Percentiles rank a stretch among this genome's conserved stretches.
Conservation (phyloP, 2,797 vertebrate species). For the Myripristis jacobus region DNA sequence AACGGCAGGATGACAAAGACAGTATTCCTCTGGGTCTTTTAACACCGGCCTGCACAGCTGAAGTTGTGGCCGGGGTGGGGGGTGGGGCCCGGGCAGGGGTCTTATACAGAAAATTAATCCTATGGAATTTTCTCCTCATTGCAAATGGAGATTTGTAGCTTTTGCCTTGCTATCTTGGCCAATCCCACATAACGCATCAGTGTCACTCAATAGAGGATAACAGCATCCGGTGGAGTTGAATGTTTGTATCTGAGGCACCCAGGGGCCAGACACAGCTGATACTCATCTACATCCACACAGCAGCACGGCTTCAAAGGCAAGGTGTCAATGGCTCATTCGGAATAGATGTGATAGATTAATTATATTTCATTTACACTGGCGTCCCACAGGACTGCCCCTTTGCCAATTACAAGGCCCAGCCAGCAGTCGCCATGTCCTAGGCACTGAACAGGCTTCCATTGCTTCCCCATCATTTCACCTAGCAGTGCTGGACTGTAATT, state of each 20-base stretch:
- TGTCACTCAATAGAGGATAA: conserved; percentile 79
- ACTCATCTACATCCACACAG: conserved; percentile 73
- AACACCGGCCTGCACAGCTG: conserved; percentile 88
- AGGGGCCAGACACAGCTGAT: conserved; percentile 73
- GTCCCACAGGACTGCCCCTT: conserved; percentile 70
- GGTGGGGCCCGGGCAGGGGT: conserved; percentile 70
- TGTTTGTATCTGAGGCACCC: conserved; percentile 76
- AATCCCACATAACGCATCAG: conserved; percentile 77
- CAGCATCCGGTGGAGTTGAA: conserved; percentile 77
- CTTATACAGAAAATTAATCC: conserved; percentile 87
- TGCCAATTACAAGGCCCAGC: conserved; percentile 64
- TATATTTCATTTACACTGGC: conserved; percentile 74
- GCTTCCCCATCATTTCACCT: conserved; percentile 72
- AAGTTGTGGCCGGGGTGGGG: conserved; percentile 81
- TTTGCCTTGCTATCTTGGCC: conserved; percentile 79
- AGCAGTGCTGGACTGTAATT: conserved; percentile 34
- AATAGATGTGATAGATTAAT: conserved; percentile 81
- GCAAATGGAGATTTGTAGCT: conserved; percentile 86
- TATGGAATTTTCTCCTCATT: conserved; percentile 88
- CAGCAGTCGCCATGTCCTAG: conserved; percentile 51
- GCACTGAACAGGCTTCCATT: conserved; percentile 52
- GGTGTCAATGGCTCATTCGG: conserved; percentile 79
- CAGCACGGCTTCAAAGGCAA: conserved; percentile 72
- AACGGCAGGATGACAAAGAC: conserved; percentile 89
- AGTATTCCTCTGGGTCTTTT: conserved; percentile 90